Percentiles rank a stretch among this genome's conserved stretches.
phyloP scores from a whole-genome alignment of 2,888 invertebrate species.

The Drosophila barbarae region DNA sequence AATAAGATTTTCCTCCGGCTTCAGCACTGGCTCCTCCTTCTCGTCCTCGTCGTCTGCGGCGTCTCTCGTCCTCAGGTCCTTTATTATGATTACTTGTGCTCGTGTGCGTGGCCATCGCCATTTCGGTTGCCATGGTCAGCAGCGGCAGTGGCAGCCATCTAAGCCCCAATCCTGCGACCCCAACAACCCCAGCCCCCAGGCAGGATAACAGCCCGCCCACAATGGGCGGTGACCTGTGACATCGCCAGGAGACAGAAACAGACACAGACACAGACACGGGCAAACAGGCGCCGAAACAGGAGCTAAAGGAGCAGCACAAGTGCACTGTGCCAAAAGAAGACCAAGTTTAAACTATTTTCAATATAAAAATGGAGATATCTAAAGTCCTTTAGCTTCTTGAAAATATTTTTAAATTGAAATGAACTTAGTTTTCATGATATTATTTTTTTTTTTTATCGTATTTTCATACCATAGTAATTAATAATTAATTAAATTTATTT shows the following conservation, averaged over 20 bases:
- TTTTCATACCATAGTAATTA: no score
- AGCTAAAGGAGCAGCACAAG: conserved; percentile 26
- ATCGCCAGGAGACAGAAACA: conserved; percentile 48
- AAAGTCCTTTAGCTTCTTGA: not conserved
- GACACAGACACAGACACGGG: conserved; percentile 15
- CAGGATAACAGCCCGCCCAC: conserved; percentile 9
- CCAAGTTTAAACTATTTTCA: no score
- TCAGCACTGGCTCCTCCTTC: not conserved
- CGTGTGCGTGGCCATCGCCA: conserved; percentile 65
- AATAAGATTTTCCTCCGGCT: conserved; percentile 71
- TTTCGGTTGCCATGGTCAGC: conserved; percentile 64
- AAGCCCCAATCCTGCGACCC: conserved; percentile 10
- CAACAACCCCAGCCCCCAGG: not conserved
- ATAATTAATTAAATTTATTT: no score
- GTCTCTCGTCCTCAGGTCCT: conserved; percentile 34
- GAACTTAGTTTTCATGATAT: no score
- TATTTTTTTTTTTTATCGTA: no score
- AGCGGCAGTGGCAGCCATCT: conserved; percentile 27
- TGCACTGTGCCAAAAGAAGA: conserved; percentile 5
- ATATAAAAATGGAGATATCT: not conserved
- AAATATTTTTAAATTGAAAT: not conserved
- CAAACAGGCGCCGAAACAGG: conserved; percentile 23
- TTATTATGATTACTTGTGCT: conserved; percentile 74
- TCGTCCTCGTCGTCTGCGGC: not conserved
- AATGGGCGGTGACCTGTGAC: conserved; percentile 64